Conservation (phyloP, 2,113 vertebrate genomes). For the Elgaria multicarinata region DNA sequence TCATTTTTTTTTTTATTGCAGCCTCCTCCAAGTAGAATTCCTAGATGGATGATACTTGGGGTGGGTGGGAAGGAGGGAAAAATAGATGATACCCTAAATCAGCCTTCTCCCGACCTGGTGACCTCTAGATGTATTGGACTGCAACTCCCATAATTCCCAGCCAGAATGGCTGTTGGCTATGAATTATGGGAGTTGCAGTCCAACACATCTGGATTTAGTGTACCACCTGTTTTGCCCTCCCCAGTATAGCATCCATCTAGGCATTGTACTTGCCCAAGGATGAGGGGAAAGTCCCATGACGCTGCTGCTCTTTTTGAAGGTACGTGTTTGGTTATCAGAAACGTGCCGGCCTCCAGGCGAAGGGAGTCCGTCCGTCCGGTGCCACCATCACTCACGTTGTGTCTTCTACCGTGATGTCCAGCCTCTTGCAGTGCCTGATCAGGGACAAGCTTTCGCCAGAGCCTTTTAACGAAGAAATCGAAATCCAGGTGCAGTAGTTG, state of each 20-base stretch:
- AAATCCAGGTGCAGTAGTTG: slow-evolving; percentile 84
- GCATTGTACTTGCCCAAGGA: background rate
- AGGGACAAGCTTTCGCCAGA: slow-evolving; percentile 84
- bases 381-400: slow-evolving; percentile 88
- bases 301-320: slow-evolving; percentile 72
- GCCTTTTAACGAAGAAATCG: slow-evolving; percentile 76
- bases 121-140: too few species aligned
- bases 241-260: background rate
- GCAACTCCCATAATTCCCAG: too few species aligned
- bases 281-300: slow-evolving; percentile 3
- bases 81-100: too few species aligned
- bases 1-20: too few species aligned
- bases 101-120: too few species aligned
- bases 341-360: slow-evolving; percentile 83
- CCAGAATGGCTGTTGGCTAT: too few species aligned
- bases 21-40: too few species aligned
- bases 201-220: too few species aligned
- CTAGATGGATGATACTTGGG: too few species aligned
- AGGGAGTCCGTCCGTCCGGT: slow-evolving; percentile 79
- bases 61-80: too few species aligned
- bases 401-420: slow-evolving; percentile 74
- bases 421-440: slow-evolving; percentile 83
- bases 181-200: too few species aligned
- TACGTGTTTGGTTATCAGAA: slow-evolving; percentile 92
- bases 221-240: too few species aligned